Percentiles rank a stretch among this genome's conserved stretches.
Conservation (phyloP, 2,888 invertebrate genomes). For the Drosophila pseudotakahashii region DNA sequence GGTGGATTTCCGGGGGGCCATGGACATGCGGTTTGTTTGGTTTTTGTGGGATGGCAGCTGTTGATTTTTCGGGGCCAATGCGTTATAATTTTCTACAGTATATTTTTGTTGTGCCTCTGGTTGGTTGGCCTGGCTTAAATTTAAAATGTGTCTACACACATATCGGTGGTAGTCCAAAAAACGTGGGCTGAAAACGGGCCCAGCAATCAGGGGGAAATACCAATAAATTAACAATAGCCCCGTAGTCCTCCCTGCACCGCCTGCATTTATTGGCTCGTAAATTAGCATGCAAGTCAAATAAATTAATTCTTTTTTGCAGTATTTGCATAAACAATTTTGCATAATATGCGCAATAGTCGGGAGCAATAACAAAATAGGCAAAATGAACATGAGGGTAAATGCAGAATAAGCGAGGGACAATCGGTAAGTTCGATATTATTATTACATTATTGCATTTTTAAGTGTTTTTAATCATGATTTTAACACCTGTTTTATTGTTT, state of each 20-base stretch:
- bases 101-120: constrained; percentile 18
- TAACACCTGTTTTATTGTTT: too few relatives aligned
- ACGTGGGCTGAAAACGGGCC: constrained; percentile 7
- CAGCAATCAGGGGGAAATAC: constrained; percentile 42
- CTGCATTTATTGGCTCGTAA: constrained; percentile 76
- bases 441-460: not conserved
- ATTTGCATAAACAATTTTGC: constrained; percentile 82
- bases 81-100: constrained; percentile 71
- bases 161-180: constrained; percentile 32
- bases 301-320: constrained; percentile 79
- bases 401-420: constrained; percentile 40
- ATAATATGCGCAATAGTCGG: constrained; percentile 74
- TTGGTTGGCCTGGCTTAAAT: constrained; percentile 61
- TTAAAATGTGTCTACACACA: constrained; percentile 75
- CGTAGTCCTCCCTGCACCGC: constrained; percentile 21
- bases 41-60: constrained; percentile 75
- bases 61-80: constrained; percentile 75
- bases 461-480: too few relatives aligned
- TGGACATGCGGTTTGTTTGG: constrained; percentile 75
- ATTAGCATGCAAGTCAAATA: constrained; percentile 79
- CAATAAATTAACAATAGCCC: constrained; percentile 74
- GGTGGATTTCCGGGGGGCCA: constrained; percentile 27
- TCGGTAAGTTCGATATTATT: not conserved
- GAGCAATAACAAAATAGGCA: constrained; percentile 40
- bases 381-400: constrained; percentile 23